Evolutionary conservation across 2,113 vertebrate species (phyloP), one percentile per base, ranked within the genome.

Genomic region (Shinisaurus crocodilurus): DNA sequence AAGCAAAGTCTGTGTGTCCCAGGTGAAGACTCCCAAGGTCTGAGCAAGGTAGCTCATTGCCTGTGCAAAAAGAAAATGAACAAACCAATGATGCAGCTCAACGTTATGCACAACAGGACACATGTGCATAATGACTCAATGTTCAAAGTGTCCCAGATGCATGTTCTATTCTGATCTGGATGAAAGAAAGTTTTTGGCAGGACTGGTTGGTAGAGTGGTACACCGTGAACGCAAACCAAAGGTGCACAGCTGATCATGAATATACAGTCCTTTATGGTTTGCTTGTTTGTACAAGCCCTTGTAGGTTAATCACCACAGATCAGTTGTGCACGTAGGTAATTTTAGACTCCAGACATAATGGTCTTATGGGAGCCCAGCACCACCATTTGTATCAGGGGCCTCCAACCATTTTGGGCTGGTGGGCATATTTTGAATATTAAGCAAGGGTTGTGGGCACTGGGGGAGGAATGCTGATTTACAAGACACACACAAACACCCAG

Each of bases 1-100:
- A 13, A 0, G 0, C 18, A 63, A 75, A 72, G 82, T n/a, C 3
- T 0, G 0, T 1, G 32, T 0, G 15, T 43, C n/a, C 80, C 27
- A 2, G 50, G 67, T 40, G 48, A 57, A 57, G 65, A n/a, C 7
- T 2, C 75, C 2, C 5, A 83, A 72, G 37, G 37, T 27, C 16
- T 37, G 6, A 48, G 40, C n/a, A 23, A n/a, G 48, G 40, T 5
- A 77, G 27, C 8, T 5, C 5, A 13, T 37, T 6, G 23, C 40
- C 27, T 65, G 57, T 32, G 20, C 32, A 34, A 72, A 37, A 54
- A 27, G 12, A 37, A 27, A n/a, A 25, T 12, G 25, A 8, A 27
- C 2, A 32, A 40, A 74, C 29, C 57, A 82, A 75, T 74, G 48
- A 43, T 32, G 54, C 79, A 50, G 40, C 45, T 48, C 48, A 81